These are phyloP conservation scores for Thalpophila matura DNA, from an alignment of 2,888 invertebrate genomes.

Conservation along the genomic window DNA sequence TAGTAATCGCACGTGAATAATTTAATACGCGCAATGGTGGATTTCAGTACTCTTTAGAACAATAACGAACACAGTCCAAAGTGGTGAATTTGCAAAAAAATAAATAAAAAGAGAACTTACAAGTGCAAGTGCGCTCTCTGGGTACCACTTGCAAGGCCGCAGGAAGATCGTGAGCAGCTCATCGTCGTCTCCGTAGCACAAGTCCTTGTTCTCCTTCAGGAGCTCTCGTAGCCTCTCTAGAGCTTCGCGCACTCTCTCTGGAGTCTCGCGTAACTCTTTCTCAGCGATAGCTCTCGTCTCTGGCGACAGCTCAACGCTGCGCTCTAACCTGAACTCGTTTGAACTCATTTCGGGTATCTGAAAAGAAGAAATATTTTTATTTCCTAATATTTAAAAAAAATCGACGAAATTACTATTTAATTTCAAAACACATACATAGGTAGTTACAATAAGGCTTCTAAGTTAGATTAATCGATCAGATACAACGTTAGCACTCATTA, in stretches of 20 bases:
- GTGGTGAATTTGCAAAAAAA: background rate
- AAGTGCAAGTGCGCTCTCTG: conserved; percentile 94
- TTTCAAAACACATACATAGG: conserved; percentile 2
- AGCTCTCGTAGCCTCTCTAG: conserved; percentile 91
- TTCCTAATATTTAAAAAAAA: background rate
- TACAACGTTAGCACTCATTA: conserved; percentile 47
- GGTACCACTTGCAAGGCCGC: conserved; percentile 95
- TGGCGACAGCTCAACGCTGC: conserved; percentile 90
- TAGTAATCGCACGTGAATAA: conserved; percentile 24
- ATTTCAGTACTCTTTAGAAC: background rate
- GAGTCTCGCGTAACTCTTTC: conserved; percentile 93
- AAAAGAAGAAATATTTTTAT: conserved; percentile 33
- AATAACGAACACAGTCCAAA: background rate
- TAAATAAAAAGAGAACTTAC: conserved; percentile 86
- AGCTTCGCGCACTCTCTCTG: conserved; percentile 92
- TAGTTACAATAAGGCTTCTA: conserved; percentile 4
- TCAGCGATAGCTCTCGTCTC: conserved; percentile 91
- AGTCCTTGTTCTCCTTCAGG: conserved; percentile 92
- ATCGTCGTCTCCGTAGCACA: conserved; percentile 94
- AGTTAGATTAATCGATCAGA: conserved; percentile 41
- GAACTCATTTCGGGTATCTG: conserved; percentile 80
- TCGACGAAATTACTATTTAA: background rate
- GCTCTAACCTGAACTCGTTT: conserved; percentile 91
- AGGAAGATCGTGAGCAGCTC: conserved; percentile 95
- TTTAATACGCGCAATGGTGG: background rate